Percentiles rank a stretch among this genome's conserved stretches.
Evolutionary conservation across 2,113 vertebrate species (phyloP).

Genomic region (Nansenia antarctica): DNA sequence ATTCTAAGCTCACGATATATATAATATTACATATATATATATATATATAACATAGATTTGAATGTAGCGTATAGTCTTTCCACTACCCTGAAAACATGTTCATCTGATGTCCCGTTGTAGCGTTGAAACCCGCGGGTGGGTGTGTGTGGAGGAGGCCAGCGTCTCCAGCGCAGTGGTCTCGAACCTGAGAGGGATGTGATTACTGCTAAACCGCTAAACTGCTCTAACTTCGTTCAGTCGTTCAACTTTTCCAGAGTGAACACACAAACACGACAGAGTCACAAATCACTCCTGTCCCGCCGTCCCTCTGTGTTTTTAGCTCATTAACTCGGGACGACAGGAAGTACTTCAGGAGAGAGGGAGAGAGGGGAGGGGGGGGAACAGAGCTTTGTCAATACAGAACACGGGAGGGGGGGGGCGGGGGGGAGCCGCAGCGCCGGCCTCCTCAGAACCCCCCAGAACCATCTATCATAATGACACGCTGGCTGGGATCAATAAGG

Average conservation of each 20-base stretch:
- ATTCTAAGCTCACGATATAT: too few relatives aligned
- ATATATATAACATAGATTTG: not conserved
- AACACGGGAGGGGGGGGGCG: constrained; percentile 27
- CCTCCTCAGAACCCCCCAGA: constrained; percentile 59
- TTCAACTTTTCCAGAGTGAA: constrained; percentile 26
- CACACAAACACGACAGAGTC: constrained; percentile 7
- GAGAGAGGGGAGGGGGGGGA: constrained; percentile 54
- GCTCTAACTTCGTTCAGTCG: not conserved
- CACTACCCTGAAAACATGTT: not conserved
- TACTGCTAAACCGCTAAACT: constrained; percentile 2
- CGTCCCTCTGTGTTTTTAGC: constrained; percentile 58
- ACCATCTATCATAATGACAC: constrained; percentile 77
- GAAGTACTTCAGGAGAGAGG: constrained; percentile 71
- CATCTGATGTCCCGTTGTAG: not conserved
- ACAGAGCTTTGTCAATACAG: constrained; percentile 66
- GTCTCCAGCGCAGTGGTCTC: constrained; percentile 2
- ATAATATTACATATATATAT: too few relatives aligned
- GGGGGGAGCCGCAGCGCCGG: constrained; percentile 26
- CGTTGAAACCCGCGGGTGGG: constrained; percentile 1
- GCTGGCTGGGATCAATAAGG: constrained; percentile 67
- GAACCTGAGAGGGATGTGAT: constrained; percentile 19
- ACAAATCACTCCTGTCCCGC: constrained; percentile 53
- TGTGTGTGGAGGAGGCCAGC: not conserved
- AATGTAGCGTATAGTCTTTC: not conserved
- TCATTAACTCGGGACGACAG: constrained; percentile 73